A percentile compares a stretch with the other conserved stretches of the same genome.
phyloP scores from a whole-genome alignment of 2,113 vertebrate genomes.

The Phasianus colchicus region DNA sequence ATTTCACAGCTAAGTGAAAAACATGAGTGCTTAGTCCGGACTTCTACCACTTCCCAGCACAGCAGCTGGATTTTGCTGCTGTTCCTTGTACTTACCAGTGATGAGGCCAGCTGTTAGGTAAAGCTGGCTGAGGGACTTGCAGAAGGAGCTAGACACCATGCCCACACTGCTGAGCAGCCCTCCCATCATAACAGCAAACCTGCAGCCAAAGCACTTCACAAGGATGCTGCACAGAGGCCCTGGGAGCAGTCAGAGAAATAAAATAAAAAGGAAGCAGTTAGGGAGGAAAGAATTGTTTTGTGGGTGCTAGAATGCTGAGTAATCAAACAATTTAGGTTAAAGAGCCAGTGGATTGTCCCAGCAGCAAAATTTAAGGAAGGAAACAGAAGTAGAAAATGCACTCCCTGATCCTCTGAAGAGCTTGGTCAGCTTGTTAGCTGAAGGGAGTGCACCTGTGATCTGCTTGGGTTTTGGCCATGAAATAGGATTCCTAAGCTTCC shows the following conservation, averaged over 20 bases:
- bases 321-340: background rate
- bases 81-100: conserved; percentile 81
- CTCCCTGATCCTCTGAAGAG: background rate
- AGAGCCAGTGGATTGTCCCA: background rate
- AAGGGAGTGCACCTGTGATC: background rate
- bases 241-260: conserved; percentile 44
- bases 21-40: background rate
- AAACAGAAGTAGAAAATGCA: background rate
- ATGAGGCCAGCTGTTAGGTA: conserved; percentile 89
- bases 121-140: conserved; percentile 84
- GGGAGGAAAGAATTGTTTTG: background rate
- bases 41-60: background rate
- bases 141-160: conserved; percentile 90
- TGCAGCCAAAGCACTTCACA: conserved; percentile 88
- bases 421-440: background rate
- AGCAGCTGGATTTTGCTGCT: background rate
- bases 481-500: background rate
- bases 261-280: background rate
- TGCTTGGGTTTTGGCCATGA: background rate
- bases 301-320: background rate
- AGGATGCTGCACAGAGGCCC: conserved; percentile 92
- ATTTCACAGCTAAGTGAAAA: background rate
- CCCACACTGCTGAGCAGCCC: conserved; percentile 90
- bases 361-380: background rate
- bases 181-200: conserved; percentile 86